phyloP scores from a whole-genome alignment of 2,888 invertebrate genomes.

The Polymixis lichenea region DNA sequence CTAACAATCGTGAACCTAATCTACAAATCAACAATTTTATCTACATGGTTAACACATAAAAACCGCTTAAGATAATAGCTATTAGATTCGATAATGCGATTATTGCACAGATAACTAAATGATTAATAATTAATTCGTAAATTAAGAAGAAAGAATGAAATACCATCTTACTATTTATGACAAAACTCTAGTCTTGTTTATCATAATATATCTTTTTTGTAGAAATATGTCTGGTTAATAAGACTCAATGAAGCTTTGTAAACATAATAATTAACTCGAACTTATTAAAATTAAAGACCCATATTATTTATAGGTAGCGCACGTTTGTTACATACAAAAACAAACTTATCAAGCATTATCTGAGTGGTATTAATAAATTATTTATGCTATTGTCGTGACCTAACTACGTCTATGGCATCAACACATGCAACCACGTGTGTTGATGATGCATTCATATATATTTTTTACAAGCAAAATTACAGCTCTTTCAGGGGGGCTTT shows the following conservation, averaged over 20 bases:
- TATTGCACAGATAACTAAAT: slow-evolving; percentile 20
- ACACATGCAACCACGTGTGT: not conserved
- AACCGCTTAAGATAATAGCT: slow-evolving; percentile 25
- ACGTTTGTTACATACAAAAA: slow-evolving; percentile 22
- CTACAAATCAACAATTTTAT: slow-evolving; percentile 35
- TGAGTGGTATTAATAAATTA: slow-evolving; percentile 34
- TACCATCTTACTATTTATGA: not conserved
- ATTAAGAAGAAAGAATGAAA: slow-evolving; percentile 16
- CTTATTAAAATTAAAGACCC: slow-evolving; percentile 6
- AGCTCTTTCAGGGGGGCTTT: not conserved
- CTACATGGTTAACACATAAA: slow-evolving; percentile 7
- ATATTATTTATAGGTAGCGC: slow-evolving; percentile 1
- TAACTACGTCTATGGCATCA: slow-evolving; percentile 5
- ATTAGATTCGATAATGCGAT: slow-evolving; percentile 29
- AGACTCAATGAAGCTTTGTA: slow-evolving; percentile 16
- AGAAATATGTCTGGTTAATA: not conserved
- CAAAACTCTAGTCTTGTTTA: not conserved
- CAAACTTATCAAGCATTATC: slow-evolving; percentile 34
- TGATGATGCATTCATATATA: not conserved
- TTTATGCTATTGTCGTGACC: slow-evolving; percentile 22
- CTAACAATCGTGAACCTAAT: slow-evolving; percentile 20
- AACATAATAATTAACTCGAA: slow-evolving; percentile 13
- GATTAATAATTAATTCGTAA: slow-evolving; percentile 14
- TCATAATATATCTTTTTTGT: not conserved
- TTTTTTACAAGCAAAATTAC: not conserved